Percentiles rank a stretch among this genome's conserved stretches.
Evolutionary conservation across 2,888 invertebrate genomes (phyloP).

Genomic region (Neoitamus cyanurus): DNA sequence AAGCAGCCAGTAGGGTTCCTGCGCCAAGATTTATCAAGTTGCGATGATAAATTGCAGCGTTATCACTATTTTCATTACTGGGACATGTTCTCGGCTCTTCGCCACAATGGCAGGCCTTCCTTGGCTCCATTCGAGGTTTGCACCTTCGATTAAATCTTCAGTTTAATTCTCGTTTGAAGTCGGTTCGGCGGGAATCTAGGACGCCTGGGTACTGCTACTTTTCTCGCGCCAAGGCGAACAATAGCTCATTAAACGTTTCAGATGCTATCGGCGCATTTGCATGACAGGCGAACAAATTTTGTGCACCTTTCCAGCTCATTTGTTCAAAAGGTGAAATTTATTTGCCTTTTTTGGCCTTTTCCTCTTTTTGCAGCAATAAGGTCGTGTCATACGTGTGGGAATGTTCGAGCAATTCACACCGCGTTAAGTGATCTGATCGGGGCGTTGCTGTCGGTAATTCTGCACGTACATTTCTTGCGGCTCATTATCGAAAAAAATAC

Average conservation of each 20-base stretch:
- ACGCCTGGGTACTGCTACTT: background rate
- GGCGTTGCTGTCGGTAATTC: background rate
- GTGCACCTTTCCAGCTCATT: slow-evolving; percentile 34
- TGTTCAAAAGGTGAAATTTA: background rate
- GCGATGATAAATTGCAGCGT: background rate
- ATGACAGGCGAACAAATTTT: slow-evolving; percentile 35
- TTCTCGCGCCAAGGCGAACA: background rate
- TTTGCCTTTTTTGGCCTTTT: background rate
- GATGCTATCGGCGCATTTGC: slow-evolving; percentile 17
- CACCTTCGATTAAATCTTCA: background rate
- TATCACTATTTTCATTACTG: slow-evolving; percentile 3
- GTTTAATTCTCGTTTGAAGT: background rate
- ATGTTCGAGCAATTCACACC: background rate
- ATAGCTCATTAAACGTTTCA: slow-evolving; percentile 7
- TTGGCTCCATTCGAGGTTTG: background rate
- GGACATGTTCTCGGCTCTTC: background rate
- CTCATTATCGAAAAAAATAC: background rate
- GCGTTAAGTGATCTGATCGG: background rate
- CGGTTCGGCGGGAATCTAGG: background rate
- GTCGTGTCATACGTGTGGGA: slow-evolving; percentile 22
- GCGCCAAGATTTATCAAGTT: background rate
- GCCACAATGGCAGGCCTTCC: background rate
- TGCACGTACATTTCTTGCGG: background rate
- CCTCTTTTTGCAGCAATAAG: background rate
- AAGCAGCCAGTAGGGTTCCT: background rate